Evolutionary conservation across 37 sponge, comb jelly and placozoan genomes (phyloP).

Genomic region (Hexactinellida sp.): DNA sequence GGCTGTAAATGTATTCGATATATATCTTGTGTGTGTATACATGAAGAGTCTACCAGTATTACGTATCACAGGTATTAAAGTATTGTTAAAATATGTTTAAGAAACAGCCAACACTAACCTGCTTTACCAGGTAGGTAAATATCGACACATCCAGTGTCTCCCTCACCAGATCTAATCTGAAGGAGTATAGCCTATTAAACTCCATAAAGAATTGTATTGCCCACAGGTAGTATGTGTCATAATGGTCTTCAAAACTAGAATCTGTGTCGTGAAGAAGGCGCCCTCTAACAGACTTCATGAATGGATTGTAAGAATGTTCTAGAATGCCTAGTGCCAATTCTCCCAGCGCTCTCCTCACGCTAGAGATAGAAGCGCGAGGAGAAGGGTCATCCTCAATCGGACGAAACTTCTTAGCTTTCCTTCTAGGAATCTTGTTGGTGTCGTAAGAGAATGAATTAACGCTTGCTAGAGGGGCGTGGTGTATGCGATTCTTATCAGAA

Average conservation of each 20-base stretch:
- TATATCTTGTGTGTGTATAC: too few species aligned
- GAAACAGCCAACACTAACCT: too few species aligned
- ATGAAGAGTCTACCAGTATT: too few species aligned
- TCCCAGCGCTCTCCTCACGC: slow-evolving; percentile 52
- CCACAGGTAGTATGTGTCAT: slow-evolving; percentile 92
- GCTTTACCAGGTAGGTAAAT: background rate
- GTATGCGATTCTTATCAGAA: slow-evolving; percentile 35
- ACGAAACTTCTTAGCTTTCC: slow-evolving; percentile 32
- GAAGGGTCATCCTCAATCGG: slow-evolving; percentile 26
- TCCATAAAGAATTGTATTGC: slow-evolving; percentile 75
- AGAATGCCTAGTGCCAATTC: slow-evolving; percentile 63
- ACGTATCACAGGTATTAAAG: too few species aligned
- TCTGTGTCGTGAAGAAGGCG: background rate
- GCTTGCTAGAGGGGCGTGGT: slow-evolving; percentile 45
- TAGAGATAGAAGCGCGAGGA: slow-evolving; percentile 56
- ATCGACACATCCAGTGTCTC: slow-evolving; percentile 21
- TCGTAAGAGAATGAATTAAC: slow-evolving; percentile 46
- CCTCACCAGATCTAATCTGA: slow-evolving; percentile 66
- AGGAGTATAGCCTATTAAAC: slow-evolving; percentile 52
- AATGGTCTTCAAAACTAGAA: slow-evolving; percentile 40
- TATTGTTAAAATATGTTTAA: too few species aligned
- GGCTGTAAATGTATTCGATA: too few species aligned
- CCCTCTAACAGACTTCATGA: slow-evolving; percentile 69
- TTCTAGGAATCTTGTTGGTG: slow-evolving; percentile 43
- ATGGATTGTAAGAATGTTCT: slow-evolving; percentile 72